Base-by-base conservation (phyloP, 2,113 vertebrate species). In the Atrichornis clamosus region DNA sequence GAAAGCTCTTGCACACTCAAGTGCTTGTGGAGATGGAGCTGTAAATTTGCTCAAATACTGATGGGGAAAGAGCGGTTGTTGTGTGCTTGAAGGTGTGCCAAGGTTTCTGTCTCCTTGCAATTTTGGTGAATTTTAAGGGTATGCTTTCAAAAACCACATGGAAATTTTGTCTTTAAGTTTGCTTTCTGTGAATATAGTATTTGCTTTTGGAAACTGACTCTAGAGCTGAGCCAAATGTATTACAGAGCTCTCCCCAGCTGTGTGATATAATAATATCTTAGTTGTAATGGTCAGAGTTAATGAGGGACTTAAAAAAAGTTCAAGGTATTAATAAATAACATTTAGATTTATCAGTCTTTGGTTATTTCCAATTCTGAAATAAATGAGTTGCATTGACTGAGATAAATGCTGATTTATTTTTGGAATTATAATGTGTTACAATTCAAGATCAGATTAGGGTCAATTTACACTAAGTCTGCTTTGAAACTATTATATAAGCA, bases 381-480 rank as follows among this genome's bases (percentile, higher is more conserved):
- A 82, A 96, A 90, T 63, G 14, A 96, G 58, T 92, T 87, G 49
- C 60, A 46, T 28, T 26, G 73, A 69, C 73, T 41, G 27, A 85
- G 89, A 87, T 78, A 90, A 96, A 93, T 81, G 37, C 59, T 68
- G 83, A 35, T 86, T 95, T 97, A 95, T 97, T 97, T 97, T 94
- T 97, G 77, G 95, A 82, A 90, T 90, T 63, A 77, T 67, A 91
- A 95, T 68, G 78, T 95, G 91, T 94, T 78, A 75, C 89, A 93
- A 96, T 94, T 95, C 87, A 94, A 87, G 93, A 96, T 95, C 74
- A 95, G 96, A 95, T 97, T 96, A 96, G 96, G 93, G 93, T 97
- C 96, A 97, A 92, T 96, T 96, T 97, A 96, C 93, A 95, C 91
- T 95, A 97, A 97, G 94, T 95, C 96, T 95, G 67, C 77, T 95